phyloP scores from a whole-genome alignment of 2,113 vertebrate genomes.

The Albula glossodonta region DNA sequence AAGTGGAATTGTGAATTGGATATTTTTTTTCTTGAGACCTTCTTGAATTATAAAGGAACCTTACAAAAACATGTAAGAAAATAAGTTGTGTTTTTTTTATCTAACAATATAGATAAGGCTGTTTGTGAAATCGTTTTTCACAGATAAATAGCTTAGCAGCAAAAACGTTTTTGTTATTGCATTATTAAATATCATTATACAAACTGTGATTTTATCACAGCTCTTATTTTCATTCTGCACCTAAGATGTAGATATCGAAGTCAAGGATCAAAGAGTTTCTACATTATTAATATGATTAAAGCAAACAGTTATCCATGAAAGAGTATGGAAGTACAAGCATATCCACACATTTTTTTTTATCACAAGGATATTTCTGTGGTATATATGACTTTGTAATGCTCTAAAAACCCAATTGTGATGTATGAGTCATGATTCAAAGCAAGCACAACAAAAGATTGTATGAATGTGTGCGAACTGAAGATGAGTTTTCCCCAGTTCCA shows the following conservation, averaged over 20 bases:
- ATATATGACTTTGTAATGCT: no score
- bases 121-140: background rate
- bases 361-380: no score
- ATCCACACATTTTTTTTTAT: no score
- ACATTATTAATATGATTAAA: background rate
- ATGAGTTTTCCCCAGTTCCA: background rate
- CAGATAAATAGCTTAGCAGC: background rate
- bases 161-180: background rate
- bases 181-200: background rate
- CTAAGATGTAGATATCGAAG: background rate
- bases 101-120: background rate
- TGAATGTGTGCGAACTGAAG: background rate
- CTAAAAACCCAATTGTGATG: no score
- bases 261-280: background rate
- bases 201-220: background rate
- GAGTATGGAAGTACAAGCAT: background rate
- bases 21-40: conserved; percentile 34
- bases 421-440: no score
- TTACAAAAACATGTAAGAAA: conserved; percentile 4
- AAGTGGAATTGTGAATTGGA: conserved; percentile 44
- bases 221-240: background rate
- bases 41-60: conserved; percentile 26
- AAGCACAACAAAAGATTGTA: no score
- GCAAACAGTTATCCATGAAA: no score
- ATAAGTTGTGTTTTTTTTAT: background rate